These are phyloP conservation scores for Drosophila funebris DNA, from an alignment of 1,140 invertebrate genomes.

Conservation along the genomic window DNA sequence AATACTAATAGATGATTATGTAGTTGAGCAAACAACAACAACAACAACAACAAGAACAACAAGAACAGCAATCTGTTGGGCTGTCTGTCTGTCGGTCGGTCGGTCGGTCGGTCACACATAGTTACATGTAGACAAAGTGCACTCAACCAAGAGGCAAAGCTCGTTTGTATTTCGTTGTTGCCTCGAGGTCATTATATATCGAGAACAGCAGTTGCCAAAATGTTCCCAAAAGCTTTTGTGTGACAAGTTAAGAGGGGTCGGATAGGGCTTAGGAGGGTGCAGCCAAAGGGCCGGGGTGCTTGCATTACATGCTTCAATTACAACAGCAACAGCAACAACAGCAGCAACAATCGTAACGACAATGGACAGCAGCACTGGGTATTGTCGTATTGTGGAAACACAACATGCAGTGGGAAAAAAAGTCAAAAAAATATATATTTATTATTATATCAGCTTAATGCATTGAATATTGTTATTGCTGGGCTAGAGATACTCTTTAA, in stretches of 20 bases:
- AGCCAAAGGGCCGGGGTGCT: slow-evolving; percentile 15
- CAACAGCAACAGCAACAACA: slow-evolving; percentile 60
- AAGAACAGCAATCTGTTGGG: slow-evolving; percentile 25
- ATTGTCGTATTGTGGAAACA: slow-evolving; percentile 68
- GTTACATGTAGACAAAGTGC: slow-evolving; percentile 79
- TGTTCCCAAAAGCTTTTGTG: slow-evolving; percentile 79
- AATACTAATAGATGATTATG: slow-evolving; percentile 81
- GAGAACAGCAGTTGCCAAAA: slow-evolving; percentile 80
- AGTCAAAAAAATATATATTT: slow-evolving; percentile 24
- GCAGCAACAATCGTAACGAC: slow-evolving; percentile 44
- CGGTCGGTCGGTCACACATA: slow-evolving; percentile 65
- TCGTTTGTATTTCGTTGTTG: slow-evolving; percentile 52
- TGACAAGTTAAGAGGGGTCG: slow-evolving; percentile 57
- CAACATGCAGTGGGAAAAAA: slow-evolving; percentile 31
- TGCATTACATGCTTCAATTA: slow-evolving; percentile 81
- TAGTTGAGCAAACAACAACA: slow-evolving; percentile 78
- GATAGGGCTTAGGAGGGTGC: background rate
- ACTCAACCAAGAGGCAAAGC: slow-evolving; percentile 71
- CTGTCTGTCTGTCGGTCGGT: background rate
- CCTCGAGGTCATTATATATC: slow-evolving; percentile 82
- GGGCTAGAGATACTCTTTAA: slow-evolving; percentile 2
- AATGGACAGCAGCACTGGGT: slow-evolving; percentile 52
- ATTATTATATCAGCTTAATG: background rate
- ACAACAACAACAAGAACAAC: slow-evolving; percentile 41
- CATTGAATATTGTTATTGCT: background rate